Percentiles rank a stretch among this genome's conserved stretches.
phyloP scores from a whole-genome alignment of 2,888 invertebrate genomes.

The Baccha elongata region DNA sequence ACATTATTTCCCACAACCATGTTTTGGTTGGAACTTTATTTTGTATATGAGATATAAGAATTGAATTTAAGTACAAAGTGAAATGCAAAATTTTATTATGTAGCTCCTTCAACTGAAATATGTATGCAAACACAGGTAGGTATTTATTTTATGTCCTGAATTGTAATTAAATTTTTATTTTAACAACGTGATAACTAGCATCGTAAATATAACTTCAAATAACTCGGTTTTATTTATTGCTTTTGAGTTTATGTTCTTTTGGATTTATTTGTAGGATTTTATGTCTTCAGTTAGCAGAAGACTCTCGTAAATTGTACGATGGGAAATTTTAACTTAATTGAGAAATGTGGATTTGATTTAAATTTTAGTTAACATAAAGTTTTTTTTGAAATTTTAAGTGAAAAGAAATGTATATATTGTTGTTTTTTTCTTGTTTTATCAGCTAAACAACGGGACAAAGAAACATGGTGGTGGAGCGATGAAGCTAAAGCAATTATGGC shows the following conservation, averaged over 20 bases:
- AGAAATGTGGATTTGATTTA: too few relatives aligned
- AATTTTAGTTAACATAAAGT: too few relatives aligned
- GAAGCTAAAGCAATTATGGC: too few relatives aligned
- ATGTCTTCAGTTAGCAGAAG: conserved; percentile 16
- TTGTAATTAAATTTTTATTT: conserved; percentile 19
- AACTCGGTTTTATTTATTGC: conserved; percentile 42
- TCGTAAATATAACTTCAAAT: conserved; percentile 7
- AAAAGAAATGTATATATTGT: too few relatives aligned
- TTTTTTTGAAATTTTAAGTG: too few relatives aligned
- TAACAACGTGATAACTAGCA: conserved; percentile 28
- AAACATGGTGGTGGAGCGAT: too few relatives aligned
- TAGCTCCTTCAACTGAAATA: neutral
- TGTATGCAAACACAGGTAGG: neutral
- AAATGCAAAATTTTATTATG: neutral
- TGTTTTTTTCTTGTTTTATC: too few relatives aligned
- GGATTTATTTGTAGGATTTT: conserved; percentile 44
- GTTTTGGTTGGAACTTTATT: neutral
- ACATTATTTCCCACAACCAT: neutral
- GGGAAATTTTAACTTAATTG: too few relatives aligned
- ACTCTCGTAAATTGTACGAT: too few relatives aligned
- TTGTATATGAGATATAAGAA: conserved; percentile 18
- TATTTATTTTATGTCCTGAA: neutral
- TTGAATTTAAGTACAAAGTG: conserved; percentile 28
- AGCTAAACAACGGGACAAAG: too few relatives aligned
- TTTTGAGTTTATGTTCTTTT: conserved; percentile 32